Conservation (phyloP, 64 coral and sea anemone species). For the Stylophora pistillata region DNA sequence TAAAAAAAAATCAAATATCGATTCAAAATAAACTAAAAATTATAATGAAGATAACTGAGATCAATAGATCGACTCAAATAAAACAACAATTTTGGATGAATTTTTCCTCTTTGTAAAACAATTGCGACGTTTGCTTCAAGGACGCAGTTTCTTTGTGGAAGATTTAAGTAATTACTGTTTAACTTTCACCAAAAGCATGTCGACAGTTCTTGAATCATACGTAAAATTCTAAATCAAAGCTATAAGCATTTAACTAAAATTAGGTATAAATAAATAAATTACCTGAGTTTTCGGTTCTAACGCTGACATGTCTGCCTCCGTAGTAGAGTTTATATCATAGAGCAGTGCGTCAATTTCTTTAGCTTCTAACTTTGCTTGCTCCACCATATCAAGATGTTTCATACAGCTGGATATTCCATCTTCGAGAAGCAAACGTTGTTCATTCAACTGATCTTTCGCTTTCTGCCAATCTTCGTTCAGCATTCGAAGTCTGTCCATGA, state of each 20-base stretch:
- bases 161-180: neutral
- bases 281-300: conserved; percentile 50
- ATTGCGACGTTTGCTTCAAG: too few relatives aligned
- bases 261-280: neutral
- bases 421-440: conserved; percentile 35
- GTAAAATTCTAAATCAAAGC: too few relatives aligned
- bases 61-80: neutral
- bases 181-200: too few relatives aligned
- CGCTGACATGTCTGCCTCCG: conserved; percentile 11
- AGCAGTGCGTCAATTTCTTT: conserved; percentile 58
- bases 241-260: neutral
- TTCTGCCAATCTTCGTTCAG: conserved; percentile 68
- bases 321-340: conserved; percentile 1
- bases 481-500: conserved; percentile 36
- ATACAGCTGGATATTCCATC: conserved; percentile 30
- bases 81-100: neutral
- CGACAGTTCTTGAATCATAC: too few relatives aligned
- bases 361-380: conserved; percentile 61
- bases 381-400: conserved; percentile 55
- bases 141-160: conserved; percentile 2
- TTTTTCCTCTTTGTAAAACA: too few relatives aligned
- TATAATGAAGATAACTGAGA: neutral
- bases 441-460: conserved; percentile 39
- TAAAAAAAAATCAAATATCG: neutral
- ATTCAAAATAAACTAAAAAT: neutral